Base-by-base conservation (phyloP, 2,113 vertebrate species). In the Vidua macroura region DNA sequence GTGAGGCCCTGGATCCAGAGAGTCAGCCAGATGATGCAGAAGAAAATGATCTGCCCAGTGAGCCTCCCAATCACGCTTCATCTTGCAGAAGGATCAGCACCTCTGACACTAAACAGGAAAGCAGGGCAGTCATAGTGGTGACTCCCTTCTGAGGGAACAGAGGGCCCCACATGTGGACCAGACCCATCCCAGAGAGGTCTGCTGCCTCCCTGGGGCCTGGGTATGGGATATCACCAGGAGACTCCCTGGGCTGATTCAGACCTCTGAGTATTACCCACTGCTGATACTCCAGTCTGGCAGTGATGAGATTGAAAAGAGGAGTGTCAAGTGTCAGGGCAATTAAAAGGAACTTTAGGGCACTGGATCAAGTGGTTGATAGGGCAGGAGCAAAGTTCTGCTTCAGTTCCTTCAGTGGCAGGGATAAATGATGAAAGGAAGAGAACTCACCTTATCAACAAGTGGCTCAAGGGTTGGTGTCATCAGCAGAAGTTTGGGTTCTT, bases 111-210 rank as follows among this genome's bases (percentile, higher is more conserved):
- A 12, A 28, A 9, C 21, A 44, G 31, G 22, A 16, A 58, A 49
- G 46, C n/a, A 74, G 53, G 41, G 33, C 6, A 22, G 18, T 35
- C 4, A 1, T 12, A 12, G 53, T 15, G 33, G 24, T n/a, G 31
- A 35, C 13, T 74, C 39, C 23, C 17, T 53, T 56, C 70, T n/a
- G 52, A 56, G 39, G 39, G 13, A 14, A 15, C 69, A 43, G 16
- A 55, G 51, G 1, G 6, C 28, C 21, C 37, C 5, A 1, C 14
- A 1, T 24, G 15, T 33, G 0, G 1, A 33, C 21, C 0, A 0
- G 16, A 43, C 22, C 28, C 51, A n/a, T 5, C 69, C 30, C 51
- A n/a, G 37, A 9, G 30, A 73, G 15, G 9, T 73, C 37, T 73
- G 52, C 70, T 73, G 51, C 37, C 64, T 55, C 30, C 37, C 22